phyloP scores from a whole-genome alignment of 2,888 invertebrate genomes.

The Scelioninae gen. 2 region DNA sequence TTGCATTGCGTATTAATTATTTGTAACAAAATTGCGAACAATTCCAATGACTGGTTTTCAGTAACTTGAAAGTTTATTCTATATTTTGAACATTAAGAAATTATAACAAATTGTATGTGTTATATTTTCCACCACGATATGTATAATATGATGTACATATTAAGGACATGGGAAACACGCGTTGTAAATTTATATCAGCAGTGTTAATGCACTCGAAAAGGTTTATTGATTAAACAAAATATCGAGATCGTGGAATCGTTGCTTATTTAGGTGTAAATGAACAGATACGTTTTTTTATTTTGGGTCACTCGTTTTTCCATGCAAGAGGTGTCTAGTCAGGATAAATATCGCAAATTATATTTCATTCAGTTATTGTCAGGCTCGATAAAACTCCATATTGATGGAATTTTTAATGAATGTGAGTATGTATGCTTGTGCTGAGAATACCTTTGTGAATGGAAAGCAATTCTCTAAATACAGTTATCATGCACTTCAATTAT shows the following conservation, averaged over 20 bases:
- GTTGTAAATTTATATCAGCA: constrained; percentile 27
- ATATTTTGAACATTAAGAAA: too few relatives aligned
- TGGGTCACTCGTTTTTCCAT: constrained; percentile 26
- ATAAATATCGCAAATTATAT: constrained; percentile 26
- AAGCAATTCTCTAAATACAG: background rate
- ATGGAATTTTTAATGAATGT: constrained; percentile 40
- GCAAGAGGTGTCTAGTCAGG: constrained; percentile 7
- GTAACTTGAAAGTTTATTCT: too few relatives aligned
- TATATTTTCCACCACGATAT: too few relatives aligned
- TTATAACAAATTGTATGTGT: too few relatives aligned
- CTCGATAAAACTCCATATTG: constrained; percentile 23
- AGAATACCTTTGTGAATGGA: constrained; percentile 36
- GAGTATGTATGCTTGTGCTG: constrained; percentile 5
- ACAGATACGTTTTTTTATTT: constrained; percentile 17
- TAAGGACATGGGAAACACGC: constrained; percentile 29
- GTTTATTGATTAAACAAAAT: constrained; percentile 52
- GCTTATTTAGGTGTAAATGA: constrained; percentile 22
- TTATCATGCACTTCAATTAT: too few relatives aligned
- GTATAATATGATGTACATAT: too few relatives aligned
- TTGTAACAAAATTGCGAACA: too few relatives aligned
- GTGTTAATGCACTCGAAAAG: constrained; percentile 47
- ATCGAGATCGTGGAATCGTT: constrained; percentile 19
- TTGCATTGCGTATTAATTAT: too few relatives aligned
- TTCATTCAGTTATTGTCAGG: constrained; percentile 39
- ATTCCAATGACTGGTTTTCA: too few relatives aligned